Base-by-base conservation (phyloP, 2,888 invertebrate species). In the Epistrophella euchroma region DNA sequence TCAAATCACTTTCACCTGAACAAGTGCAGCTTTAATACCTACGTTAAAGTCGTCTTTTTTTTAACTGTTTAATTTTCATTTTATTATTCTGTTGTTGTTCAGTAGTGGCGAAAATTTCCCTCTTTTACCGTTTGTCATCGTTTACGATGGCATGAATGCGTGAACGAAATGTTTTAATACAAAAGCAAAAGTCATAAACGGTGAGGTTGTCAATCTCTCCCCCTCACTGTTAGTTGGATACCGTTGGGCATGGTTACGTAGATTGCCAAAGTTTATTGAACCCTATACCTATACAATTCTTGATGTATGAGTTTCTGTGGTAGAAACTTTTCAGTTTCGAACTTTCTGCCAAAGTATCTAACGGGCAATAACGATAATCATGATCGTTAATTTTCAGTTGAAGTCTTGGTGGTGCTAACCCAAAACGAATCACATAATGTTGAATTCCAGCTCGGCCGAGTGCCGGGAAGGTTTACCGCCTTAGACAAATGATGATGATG, bases 1-100 rank as follows among this genome's bases (percentile, higher is more conserved):
- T 81, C 85, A 85, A 85, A 81, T 85, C 81, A 85, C 85, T 85
- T 85, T 85, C 85, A 85, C 81, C 66, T 85, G 81, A 72, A 72
- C 81, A 85, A 80, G 76, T 76, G 81, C 81, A 80, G 52, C 72
- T 55, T 70, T 76, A 58, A 80, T 45, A 75, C 35, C 66, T 56
- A 75, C 35, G 72, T 56, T 72, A 50, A 35, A 68, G n/a, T 40
- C 32, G 15, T n/a, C 32, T 15, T 71, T 68, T 50, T 22, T 50
- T 40, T 50, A 28, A 35, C 45, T 50, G 35, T 68, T 68, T 32
- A 37, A 50, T 75, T 77, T 77, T n/a, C 13, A 25, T 70, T 66
- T 66, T 58, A 13, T 71, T 79, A 56, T 71, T 71, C 66, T 74
- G 52, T 55, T 68, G 50, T 50, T 40, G 25, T 84, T 80, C 66